phyloP scores from a whole-genome alignment of 1,140 invertebrate species.

The Neuroterus valhalla region DNA sequence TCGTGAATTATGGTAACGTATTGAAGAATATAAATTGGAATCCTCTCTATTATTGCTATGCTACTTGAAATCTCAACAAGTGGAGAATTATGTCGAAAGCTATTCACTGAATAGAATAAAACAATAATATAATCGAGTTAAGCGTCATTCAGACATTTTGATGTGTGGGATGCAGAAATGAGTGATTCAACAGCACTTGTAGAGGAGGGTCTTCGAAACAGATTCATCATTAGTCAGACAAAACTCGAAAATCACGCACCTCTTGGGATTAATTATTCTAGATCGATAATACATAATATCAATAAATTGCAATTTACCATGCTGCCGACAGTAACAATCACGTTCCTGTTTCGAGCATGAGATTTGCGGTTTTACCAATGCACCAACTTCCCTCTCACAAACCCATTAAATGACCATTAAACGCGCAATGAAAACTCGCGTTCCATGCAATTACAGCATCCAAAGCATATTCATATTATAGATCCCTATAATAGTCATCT shows the following conservation, averaged over 20 bases:
- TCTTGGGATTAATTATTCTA: constrained; percentile 19
- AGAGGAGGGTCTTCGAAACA: not conserved
- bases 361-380: constrained; percentile 10
- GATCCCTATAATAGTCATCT: not conserved
- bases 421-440: constrained; percentile 20
- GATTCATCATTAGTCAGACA: constrained; percentile 2
- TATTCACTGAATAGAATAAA: not conserved
- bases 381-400: constrained; percentile 12
- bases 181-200: not conserved
- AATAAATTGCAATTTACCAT: constrained; percentile 13
- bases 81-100: too few species aligned
- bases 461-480: not conserved
- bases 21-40: too few species aligned
- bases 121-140: not conserved
- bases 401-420: constrained; percentile 16
- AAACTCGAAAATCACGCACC: constrained; percentile 15
- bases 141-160: not conserved
- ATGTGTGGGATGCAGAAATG: not conserved
- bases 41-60: too few species aligned
- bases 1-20: too few species aligned
- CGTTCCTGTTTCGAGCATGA: constrained; percentile 13
- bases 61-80: too few species aligned
- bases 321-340: constrained; percentile 10
- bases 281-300: constrained; percentile 6
- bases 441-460: constrained; percentile 14